These are phyloP conservation scores for Rhincodon typus DNA, from an alignment of 2,797 vertebrate species.

Conservation along the genomic window DNA sequence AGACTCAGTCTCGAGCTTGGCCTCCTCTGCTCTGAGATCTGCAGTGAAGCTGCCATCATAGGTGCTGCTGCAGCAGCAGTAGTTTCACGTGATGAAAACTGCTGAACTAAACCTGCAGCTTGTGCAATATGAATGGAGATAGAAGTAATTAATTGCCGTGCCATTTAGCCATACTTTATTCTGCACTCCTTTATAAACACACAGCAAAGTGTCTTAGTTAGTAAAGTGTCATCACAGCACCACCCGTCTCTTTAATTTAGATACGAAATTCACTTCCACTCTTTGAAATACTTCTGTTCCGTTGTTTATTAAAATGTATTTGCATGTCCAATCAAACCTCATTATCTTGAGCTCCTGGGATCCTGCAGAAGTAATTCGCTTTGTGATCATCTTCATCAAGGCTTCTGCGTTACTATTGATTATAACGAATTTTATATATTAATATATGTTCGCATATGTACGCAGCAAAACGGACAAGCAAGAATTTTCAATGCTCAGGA, in stretches of 20 bases:
- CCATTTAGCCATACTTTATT: not conserved
- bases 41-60: not conserved
- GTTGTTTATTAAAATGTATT: conserved; percentile 15
- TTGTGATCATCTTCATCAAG: conserved; percentile 16
- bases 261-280: not conserved
- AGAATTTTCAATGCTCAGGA: not conserved
- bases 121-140: not conserved
- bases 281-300: not conserved
- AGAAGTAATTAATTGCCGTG: not conserved
- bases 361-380: not conserved
- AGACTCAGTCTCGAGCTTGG: not conserved
- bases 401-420: not conserved
- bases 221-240: not conserved
- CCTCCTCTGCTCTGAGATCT: not conserved
- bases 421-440: conserved; percentile 4
- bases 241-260: conserved; percentile 18
- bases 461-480: not conserved
- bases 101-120: not conserved
- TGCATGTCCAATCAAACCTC: conserved; percentile 10
- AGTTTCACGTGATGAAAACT: not conserved
- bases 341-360: conserved; percentile 1
- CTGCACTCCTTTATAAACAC: not conserved
- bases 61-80: not conserved
- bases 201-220: not conserved
- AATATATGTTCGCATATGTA: not conserved